Percentiles rank a stretch among this genome's conserved stretches.
Conservation (phyloP, 2,797 vertebrate species). For the Garrulus glandarius region DNA sequence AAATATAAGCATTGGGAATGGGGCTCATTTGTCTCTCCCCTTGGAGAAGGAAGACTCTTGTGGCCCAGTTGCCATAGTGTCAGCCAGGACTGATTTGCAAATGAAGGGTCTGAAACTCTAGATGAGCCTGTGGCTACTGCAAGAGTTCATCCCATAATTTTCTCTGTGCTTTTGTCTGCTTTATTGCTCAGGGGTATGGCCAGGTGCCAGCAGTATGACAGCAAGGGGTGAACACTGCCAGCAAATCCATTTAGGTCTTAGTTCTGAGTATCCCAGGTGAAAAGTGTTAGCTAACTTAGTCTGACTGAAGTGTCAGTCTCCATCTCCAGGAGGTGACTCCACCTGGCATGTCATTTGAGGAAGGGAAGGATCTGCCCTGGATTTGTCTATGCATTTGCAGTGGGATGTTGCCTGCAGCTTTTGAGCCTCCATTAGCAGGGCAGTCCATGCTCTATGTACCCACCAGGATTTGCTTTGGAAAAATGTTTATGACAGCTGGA, state of each 20-base stretch:
- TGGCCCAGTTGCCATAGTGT: not conserved
- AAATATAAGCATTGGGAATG: not conserved
- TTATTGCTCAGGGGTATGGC: slow-evolving; percentile 20
- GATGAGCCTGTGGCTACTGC: not conserved
- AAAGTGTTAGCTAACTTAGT: not conserved
- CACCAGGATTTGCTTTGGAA: not conserved
- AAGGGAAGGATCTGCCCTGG: not conserved
- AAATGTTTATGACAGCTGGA: not conserved
- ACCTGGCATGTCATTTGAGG: not conserved
- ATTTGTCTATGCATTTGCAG: not conserved
- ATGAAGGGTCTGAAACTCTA: slow-evolving; percentile 29
- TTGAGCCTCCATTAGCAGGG: not conserved
- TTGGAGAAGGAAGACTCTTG: slow-evolving; percentile 3
- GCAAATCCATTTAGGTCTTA: slow-evolving; percentile 60
- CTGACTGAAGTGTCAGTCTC: not conserved
- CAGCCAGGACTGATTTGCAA: slow-evolving; percentile 24
- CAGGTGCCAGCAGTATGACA: slow-evolving; percentile 50
- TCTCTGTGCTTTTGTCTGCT: slow-evolving; percentile 6
- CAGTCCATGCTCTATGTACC: rapidly evolving
- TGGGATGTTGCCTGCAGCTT: not conserved
- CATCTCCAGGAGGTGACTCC: not conserved
- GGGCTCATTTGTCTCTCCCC: not conserved
- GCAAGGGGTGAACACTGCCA: slow-evolving; percentile 7
- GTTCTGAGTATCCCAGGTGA: slow-evolving; percentile 38
- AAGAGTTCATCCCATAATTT: slow-evolving; percentile 32